These are phyloP conservation scores for Protonemura montana DNA, from an alignment of 2,888 invertebrate genomes.

Conservation along the genomic window DNA sequence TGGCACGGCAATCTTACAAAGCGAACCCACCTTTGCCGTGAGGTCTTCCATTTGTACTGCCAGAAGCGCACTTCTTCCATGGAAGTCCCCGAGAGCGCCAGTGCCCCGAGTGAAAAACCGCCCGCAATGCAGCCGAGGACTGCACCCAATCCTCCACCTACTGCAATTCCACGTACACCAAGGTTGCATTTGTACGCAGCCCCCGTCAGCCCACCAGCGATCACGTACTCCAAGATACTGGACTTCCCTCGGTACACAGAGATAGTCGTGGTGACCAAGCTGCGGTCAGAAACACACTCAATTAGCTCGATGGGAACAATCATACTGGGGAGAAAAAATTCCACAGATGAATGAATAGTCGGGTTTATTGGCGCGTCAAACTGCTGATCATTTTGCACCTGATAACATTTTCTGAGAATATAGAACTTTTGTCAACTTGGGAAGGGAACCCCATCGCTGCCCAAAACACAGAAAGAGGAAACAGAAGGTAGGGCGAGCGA, in stretches of 20 bases:
- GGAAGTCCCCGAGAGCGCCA: constrained; percentile 66
- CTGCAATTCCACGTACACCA: constrained; percentile 72
- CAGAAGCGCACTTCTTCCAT: constrained; percentile 72
- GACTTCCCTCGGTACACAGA: constrained; percentile 73
- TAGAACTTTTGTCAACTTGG: too few species aligned
- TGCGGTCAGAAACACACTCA: constrained; percentile 57
- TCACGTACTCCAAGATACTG: constrained; percentile 71
- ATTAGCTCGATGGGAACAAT: constrained; percentile 23
- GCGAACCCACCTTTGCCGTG: constrained; percentile 57
- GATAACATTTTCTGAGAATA: too few species aligned
- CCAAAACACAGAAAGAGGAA: too few species aligned
- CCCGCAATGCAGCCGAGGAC: constrained; percentile 70
- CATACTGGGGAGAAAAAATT: too few species aligned
- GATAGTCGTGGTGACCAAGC: constrained; percentile 69
- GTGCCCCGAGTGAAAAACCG: constrained; percentile 61
- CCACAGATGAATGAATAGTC: too few species aligned
- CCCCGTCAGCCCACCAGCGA: constrained; percentile 72
- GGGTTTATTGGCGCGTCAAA: too few species aligned
- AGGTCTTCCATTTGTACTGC: constrained; percentile 63
- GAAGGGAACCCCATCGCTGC: too few species aligned
- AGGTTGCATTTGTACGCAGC: constrained; percentile 71
- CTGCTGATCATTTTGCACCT: too few species aligned
- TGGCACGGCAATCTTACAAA: too few species aligned
- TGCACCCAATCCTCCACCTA: constrained; percentile 73
- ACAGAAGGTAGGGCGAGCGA: too few species aligned